A percentile compares a stretch with the other conserved stretches of the same genome.
Conservation (phyloP, 2,888 invertebrate species). For the Creontiades dilutus region DNA sequence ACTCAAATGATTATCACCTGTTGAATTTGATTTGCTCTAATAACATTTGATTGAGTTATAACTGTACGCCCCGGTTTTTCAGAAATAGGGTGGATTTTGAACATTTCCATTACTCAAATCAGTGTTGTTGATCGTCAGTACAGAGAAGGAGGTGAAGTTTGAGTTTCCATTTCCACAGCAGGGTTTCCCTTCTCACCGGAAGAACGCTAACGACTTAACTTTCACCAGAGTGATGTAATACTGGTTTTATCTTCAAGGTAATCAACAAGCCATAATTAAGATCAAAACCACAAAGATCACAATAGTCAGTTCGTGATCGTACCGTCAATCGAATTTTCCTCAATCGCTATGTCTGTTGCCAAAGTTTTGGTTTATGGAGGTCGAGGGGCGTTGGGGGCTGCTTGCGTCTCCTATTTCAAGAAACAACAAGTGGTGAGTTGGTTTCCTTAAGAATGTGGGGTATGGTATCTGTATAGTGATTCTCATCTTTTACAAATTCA, state of each 20-base stretch:
- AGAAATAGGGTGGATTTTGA: too few relatives aligned
- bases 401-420: constrained; percentile 93
- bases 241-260: not conserved
- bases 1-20: too few relatives aligned
- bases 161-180: too few relatives aligned
- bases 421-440: constrained; percentile 89
- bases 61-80: too few relatives aligned
- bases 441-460: not conserved
- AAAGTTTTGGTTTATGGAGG: constrained; percentile 96
- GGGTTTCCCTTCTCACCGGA: not conserved
- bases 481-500: too few relatives aligned
- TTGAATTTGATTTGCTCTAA: too few relatives aligned
- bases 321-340: not conserved
- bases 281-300: not conserved
- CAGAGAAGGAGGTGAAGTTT: not conserved
- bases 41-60: too few relatives aligned
- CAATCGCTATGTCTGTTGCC: constrained; percentile 78
- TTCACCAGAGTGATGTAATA: constrained; percentile 21
- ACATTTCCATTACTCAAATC: too few relatives aligned
- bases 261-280: not conserved
- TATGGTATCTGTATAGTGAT: too few relatives aligned
- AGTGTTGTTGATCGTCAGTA: not conserved
- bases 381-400: constrained; percentile 95
- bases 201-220: not conserved
- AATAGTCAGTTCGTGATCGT: not conserved